Percentiles rank a stretch among this genome's conserved stretches.
Conservation (phyloP, 2,888 invertebrate species). For the Diaprepes abbreviatus region DNA sequence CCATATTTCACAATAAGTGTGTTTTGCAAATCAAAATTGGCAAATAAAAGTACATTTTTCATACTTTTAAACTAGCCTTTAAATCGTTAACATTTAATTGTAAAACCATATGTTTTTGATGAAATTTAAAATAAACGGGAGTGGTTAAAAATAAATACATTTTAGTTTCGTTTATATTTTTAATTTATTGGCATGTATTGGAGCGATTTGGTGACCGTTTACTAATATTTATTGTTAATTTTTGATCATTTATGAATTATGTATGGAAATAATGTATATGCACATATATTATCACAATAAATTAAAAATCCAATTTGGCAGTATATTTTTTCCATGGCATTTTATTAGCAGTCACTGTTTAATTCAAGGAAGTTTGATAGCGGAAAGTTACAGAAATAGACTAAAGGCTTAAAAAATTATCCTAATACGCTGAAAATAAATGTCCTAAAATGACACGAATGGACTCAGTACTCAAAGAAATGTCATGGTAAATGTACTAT, state of each 20-base stretch:
- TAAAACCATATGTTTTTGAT: not conserved
- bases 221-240: constrained; percentile 2
- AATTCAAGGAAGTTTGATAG: too few relatives aligned
- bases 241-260: not conserved
- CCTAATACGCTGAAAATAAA: too few relatives aligned
- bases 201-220: not conserved
- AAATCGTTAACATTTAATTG: constrained; percentile 1
- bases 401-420: too few relatives aligned
- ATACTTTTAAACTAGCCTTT: not conserved
- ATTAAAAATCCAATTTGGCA: too few relatives aligned
- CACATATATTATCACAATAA: too few relatives aligned
- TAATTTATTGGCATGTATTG: constrained; percentile 1
- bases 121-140: not conserved
- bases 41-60: not conserved
- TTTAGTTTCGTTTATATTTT: not conserved
- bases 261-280: too few relatives aligned
- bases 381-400: too few relatives aligned
- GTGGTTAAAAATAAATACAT: not conserved
- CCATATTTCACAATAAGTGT: not conserved
- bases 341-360: too few relatives aligned
- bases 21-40: not conserved
- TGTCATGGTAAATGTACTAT: too few relatives aligned
- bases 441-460: too few relatives aligned
- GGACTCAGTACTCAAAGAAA: too few relatives aligned
- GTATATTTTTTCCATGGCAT: too few relatives aligned